Percentiles rank a stretch among this genome's conserved stretches.
Evolutionary conservation across 2,113 vertebrate genomes (phyloP).

Genomic region (Electrona antarctica): DNA sequence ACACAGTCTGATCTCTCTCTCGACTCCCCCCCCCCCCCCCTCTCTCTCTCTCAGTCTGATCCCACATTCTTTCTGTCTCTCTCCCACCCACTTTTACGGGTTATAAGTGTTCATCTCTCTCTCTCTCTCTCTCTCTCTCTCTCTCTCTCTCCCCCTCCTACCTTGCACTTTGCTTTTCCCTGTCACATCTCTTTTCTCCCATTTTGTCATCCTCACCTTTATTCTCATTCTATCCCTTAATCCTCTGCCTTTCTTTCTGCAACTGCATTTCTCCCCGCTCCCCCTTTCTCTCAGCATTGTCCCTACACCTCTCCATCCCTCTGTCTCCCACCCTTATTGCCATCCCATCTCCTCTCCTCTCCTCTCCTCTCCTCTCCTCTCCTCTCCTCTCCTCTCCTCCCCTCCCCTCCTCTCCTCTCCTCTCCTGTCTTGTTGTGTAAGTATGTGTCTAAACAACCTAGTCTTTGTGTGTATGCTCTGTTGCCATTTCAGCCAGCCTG

Average conservation of each 20-base stretch:
- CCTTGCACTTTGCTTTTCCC: neutral
- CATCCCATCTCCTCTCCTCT: slow-evolving; percentile 16
- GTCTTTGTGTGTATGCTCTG: slow-evolving; percentile 78
- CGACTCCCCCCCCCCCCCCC: slow-evolving; percentile 44
- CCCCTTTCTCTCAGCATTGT: slow-evolving; percentile 29
- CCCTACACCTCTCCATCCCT: slow-evolving; percentile 44
- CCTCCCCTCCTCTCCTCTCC: slow-evolving; percentile 38
- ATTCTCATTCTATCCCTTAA: neutral
- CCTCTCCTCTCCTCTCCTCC: slow-evolving; percentile 45
- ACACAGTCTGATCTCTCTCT: slow-evolving; percentile 63
- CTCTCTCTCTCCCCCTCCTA: slow-evolving; percentile 25
- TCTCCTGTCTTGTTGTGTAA: slow-evolving; percentile 71
- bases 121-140: slow-evolving; percentile 24
- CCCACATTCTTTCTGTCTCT: slow-evolving; percentile 57
- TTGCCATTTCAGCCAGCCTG: slow-evolving; percentile 79
- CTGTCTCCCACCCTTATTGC: slow-evolving; percentile 25
- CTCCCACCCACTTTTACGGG: neutral
- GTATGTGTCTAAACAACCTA: slow-evolving; percentile 72
- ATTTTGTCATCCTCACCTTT: neutral
- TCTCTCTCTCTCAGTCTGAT: slow-evolving; percentile 1
- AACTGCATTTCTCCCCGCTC: slow-evolving; percentile 2
- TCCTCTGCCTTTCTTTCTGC: neutral
- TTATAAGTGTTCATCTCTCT: neutral
- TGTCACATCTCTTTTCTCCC: neutral
- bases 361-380: slow-evolving; percentile 39